Percentiles rank a stretch among this genome's conserved stretches.
Conservation (phyloP, 2,113 vertebrate genomes). For the Capricornis sumatraensis region DNA sequence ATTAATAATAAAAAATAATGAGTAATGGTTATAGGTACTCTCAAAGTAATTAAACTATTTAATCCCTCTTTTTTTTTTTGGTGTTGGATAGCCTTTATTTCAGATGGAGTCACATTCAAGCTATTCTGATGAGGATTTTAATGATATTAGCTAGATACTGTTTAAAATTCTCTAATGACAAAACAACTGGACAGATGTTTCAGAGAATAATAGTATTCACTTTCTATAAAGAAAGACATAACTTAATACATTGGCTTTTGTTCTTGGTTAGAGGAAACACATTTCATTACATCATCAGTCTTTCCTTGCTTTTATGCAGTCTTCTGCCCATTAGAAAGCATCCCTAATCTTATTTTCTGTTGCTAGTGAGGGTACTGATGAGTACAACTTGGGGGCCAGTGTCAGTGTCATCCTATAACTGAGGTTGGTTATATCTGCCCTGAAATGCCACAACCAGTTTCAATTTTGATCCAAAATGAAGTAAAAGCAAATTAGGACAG, state of each 20-base stretch:
- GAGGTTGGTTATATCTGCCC: neutral
- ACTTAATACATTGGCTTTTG: neutral
- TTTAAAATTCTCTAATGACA: slow-evolving; percentile 17
- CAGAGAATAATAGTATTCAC: neutral
- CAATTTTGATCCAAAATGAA: neutral
- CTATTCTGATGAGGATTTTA: slow-evolving; percentile 6
- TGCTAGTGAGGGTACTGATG: neutral
- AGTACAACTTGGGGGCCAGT: neutral
- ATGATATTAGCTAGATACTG: neutral
- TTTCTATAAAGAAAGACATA: slow-evolving; percentile 29
- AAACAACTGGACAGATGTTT: slow-evolving; percentile 36
- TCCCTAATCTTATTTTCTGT: slow-evolving; percentile 20
- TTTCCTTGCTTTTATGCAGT: slow-evolving; percentile 15
- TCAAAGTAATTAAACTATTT: slow-evolving; percentile 40
- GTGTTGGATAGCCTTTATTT: neutral
- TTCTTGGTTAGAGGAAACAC: neutral
- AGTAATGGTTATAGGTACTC: neutral
- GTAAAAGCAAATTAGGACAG: neutral
- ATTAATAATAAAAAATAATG: neutral
- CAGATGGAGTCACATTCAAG: neutral
- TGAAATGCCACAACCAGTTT: neutral
- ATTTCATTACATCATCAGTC: neutral
- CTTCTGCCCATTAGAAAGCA: neutral
- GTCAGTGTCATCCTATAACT: neutral
- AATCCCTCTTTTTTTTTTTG: neutral